Conservation (phyloP, 2,113 vertebrate species). For the Cochlearius cochlearius region DNA sequence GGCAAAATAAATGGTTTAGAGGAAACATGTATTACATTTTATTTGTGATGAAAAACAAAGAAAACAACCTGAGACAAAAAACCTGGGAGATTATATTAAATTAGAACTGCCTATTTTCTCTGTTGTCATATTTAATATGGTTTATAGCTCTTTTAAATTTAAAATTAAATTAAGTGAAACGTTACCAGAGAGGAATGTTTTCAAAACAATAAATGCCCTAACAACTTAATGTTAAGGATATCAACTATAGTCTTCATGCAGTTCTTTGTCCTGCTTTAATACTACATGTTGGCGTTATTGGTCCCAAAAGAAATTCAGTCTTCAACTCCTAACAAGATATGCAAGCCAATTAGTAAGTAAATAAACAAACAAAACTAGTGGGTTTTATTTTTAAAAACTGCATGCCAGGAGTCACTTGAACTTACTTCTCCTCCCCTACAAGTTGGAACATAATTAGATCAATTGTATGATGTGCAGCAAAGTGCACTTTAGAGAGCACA, state of each 20-base stretch:
- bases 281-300: neutral
- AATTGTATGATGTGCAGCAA: neutral
- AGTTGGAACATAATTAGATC: neutral
- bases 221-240: neutral
- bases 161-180: neutral
- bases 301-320: neutral
- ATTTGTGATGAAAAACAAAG: neutral
- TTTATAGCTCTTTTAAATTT: neutral
- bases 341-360: neutral
- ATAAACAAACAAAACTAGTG: neutral
- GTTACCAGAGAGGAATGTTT: neutral
- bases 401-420: neutral
- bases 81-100: neutral
- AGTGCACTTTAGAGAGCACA: neutral
- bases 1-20: neutral
- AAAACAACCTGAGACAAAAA: neutral
- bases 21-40: neutral
- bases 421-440: neutral
- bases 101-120: neutral
- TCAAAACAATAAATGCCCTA: neutral
- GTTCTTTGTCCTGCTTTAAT: neutral
- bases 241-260: neutral
- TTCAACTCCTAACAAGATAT: neutral
- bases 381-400: neutral
- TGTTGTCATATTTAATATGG: neutral